Base-by-base conservation (phyloP, 64 coral and sea anemone species). In the Cladopsammia gracilis region DNA sequence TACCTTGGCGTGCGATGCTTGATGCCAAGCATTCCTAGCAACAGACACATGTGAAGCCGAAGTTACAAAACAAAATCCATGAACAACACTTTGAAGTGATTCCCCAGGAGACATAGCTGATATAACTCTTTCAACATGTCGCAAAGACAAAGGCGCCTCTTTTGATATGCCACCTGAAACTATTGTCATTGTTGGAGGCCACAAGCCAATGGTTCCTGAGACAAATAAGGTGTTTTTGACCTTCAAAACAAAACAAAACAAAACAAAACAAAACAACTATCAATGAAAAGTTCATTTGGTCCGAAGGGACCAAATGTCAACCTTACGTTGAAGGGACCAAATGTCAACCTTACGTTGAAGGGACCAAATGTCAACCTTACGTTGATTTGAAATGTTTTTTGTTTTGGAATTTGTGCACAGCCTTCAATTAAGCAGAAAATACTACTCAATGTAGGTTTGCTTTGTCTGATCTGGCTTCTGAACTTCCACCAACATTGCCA, bases 31-130 rank as follows among this genome's bases (percentile, higher is more conserved):
- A 26, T 76, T 69, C 48, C 82, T 94, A 10, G 96, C 96, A 20
- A 78, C 72, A 43, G 77, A 42, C 64, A 98, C 88, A 66, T 70
- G 64, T 16, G 79, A 56, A 53, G 73, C 22, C 50, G 87, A 87
- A 8, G 96, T 98, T 6, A 98, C 70, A 64, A 95, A 98, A 54
- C 96, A 95, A 56, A 95, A 70, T 26, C 96, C 96, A 89, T 92
- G 83, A 22, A 98, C 18, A 4, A 92, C 73, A 64, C 91, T 89
- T 5, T 24, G 43, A 2, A 98, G 66, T 26, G 92, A 92, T 57
- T 70, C 78, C 18, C 20, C 62, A 10, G 84, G 69, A 51, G 12
- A 49, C 19, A 98, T 83, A 47, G 96, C 96, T 45, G 67, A 62
- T 16, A 98, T 85, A 26, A 98, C 68, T 78, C 93, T 94, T 34